Conservation (phyloP, 2,113 vertebrate species). For the Phylloscopus whistleri region DNA sequence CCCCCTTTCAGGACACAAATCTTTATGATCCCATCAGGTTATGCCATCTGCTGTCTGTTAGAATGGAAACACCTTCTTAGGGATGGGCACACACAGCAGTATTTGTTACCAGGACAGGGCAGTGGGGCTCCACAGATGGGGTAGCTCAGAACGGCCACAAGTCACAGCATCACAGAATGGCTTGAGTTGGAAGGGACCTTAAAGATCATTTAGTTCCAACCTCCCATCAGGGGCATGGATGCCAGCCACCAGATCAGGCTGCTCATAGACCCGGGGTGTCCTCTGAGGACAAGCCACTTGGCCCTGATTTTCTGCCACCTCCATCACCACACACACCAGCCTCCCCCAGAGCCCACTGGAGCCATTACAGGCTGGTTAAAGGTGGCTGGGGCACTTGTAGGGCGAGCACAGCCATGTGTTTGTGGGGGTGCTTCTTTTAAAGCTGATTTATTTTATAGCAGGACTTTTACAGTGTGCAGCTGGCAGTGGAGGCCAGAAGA, state of each 20-base stretch:
- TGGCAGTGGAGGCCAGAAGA: not conserved
- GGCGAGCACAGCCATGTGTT: rapidly evolving
- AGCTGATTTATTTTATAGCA: not conserved
- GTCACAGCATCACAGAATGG: not conserved
- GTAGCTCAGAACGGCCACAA: not conserved
- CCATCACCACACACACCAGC: rapidly evolving
- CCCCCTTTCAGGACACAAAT: not conserved
- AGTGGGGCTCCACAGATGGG: not conserved
- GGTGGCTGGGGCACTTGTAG: not conserved
- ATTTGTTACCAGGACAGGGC: not conserved
- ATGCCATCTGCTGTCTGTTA: not conserved
- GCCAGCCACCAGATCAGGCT: not conserved
- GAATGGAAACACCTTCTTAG: not conserved
- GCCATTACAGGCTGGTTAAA: not conserved
- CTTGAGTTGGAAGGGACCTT: not conserved
- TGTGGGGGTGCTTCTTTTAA: not conserved
- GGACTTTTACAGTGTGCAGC: rapidly evolving
- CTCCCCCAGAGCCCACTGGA: not conserved
- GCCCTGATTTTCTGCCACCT: not conserved
- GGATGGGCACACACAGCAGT: not conserved
- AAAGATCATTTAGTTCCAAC: not conserved
- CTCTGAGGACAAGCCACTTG: not conserved
- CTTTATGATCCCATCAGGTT: not conserved
- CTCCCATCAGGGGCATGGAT: not conserved
- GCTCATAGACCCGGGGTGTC: not conserved